Conservation (phyloP, 2,888 invertebrate species). For the Lycophotia porphyrea region DNA sequence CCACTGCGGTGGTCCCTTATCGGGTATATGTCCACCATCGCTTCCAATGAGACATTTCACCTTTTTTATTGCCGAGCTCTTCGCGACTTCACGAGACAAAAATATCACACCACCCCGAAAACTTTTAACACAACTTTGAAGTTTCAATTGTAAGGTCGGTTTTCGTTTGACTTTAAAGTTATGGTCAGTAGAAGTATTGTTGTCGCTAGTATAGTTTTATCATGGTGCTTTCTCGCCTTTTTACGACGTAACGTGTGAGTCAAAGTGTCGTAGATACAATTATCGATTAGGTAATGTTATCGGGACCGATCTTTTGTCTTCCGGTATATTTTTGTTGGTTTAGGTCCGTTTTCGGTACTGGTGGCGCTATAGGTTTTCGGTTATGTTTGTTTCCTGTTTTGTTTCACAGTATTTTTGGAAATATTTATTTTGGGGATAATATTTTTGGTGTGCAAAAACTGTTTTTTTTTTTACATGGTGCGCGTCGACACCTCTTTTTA, state of each 20-base stretch:
- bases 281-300: conserved; percentile 90
- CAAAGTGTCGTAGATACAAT: conserved; percentile 89
- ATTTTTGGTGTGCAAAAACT: conserved; percentile 12
- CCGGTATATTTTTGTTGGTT: conserved; percentile 88
- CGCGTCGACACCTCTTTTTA: not conserved
- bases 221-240: conserved; percentile 90
- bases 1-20: conserved; percentile 89
- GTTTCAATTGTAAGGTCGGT: conserved; percentile 53
- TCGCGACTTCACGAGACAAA: conserved; percentile 85
- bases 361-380: conserved; percentile 76
- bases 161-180: conserved; percentile 39
- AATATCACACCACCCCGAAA: conserved; percentile 35
- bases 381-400: conserved; percentile 77
- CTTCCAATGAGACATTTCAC: conserved; percentile 89
- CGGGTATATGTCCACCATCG: conserved; percentile 84
- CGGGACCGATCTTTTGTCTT: conserved; percentile 88
- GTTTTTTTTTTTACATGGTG: not conserved
- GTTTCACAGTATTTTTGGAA: conserved; percentile 63
- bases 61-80: conserved; percentile 89
- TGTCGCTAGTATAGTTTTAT: conserved; percentile 84
- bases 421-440: conserved; percentile 16
- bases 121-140: conserved; percentile 38
- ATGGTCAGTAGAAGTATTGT: conserved; percentile 36
- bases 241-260: conserved; percentile 88
- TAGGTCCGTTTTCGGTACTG: conserved; percentile 82